Evolutionary conservation across 2,797 vertebrate genomes (phyloP).

Genomic region (Anguilla megastoma): DNA sequence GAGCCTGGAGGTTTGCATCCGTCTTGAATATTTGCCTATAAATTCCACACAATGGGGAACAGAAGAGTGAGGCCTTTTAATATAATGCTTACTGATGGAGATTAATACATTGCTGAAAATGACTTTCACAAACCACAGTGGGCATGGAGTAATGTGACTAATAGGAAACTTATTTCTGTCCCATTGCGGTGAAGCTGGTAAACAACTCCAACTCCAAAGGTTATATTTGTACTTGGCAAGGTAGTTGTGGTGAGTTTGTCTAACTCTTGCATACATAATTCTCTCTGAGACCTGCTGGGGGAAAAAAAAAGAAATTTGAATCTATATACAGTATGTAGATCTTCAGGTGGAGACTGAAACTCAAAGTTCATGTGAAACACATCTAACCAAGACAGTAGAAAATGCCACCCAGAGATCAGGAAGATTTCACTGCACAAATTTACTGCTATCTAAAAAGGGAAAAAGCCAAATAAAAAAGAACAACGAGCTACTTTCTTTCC

Average conservation of each 20-base stretch:
- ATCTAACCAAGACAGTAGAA: background rate
- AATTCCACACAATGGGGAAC: background rate
- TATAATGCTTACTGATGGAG: conserved; percentile 1
- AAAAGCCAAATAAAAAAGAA: background rate
- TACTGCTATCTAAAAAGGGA: background rate
- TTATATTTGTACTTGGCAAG: background rate
- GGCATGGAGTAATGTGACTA: background rate
- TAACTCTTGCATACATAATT: no score
- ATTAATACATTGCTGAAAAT: background rate
- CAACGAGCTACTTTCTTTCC: background rate
- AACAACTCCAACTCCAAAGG: background rate
- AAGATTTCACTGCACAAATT: background rate
- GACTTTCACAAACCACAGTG: background rate
- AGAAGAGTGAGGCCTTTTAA: background rate
- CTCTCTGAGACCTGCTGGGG: no score
- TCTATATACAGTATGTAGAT: background rate
- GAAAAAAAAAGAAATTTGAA: background rate
- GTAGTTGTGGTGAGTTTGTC: background rate
- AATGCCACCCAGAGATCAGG: background rate
- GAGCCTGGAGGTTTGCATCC: background rate
- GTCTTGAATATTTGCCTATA: background rate
- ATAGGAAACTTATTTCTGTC: background rate
- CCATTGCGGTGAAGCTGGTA: background rate
- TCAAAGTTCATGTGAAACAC: background rate
- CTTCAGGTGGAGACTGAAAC: background rate